phyloP scores from a whole-genome alignment of 2,888 invertebrate species.

The Euclidia mi region DNA sequence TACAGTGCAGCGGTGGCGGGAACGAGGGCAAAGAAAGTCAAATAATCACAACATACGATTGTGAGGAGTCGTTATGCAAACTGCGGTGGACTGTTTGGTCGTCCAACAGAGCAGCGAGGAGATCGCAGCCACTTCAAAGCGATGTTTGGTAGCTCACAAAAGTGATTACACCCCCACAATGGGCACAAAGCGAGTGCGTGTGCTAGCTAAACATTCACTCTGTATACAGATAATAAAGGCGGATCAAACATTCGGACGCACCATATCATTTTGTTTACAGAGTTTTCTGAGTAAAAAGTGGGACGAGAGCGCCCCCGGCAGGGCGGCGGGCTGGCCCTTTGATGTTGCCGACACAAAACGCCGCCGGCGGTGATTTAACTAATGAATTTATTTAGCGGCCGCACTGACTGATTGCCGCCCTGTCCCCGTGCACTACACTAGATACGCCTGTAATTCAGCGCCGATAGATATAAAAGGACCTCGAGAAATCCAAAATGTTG shows the following conservation, averaged over 20 bases:
- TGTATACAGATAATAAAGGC: conserved; percentile 88
- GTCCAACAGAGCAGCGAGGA: conserved; percentile 14
- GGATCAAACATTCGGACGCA: conserved; percentile 88
- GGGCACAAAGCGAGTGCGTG: conserved; percentile 80
- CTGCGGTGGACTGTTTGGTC: conserved; percentile 7
- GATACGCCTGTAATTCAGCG: conserved; percentile 39
- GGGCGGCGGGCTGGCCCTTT: conserved; percentile 82
- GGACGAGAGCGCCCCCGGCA: conserved; percentile 83
- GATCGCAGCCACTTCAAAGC: conserved; percentile 60
- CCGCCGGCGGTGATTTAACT: conserved; percentile 90
- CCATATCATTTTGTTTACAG: conserved; percentile 90
- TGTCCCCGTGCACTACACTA: conserved; percentile 58
- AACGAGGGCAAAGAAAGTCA: conserved; percentile 39
- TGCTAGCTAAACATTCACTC: conserved; percentile 82
- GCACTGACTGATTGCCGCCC: conserved; percentile 75
- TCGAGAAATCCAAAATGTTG: conserved; percentile 1
- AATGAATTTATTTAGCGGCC: conserved; percentile 91
- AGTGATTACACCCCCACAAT: conserved; percentile 76
- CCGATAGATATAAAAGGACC: conserved; percentile 16
- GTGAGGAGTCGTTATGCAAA: conserved; percentile 14
- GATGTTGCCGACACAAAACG: conserved; percentile 89
- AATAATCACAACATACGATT: conserved; percentile 21
- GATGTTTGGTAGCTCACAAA: conserved; percentile 66
- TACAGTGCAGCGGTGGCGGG: conserved; percentile 38
- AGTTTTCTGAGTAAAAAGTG: conserved; percentile 89